These are phyloP conservation scores for Parthenolecanium corni DNA, from an alignment of 2,888 invertebrate genomes.

Conservation along the genomic window DNA sequence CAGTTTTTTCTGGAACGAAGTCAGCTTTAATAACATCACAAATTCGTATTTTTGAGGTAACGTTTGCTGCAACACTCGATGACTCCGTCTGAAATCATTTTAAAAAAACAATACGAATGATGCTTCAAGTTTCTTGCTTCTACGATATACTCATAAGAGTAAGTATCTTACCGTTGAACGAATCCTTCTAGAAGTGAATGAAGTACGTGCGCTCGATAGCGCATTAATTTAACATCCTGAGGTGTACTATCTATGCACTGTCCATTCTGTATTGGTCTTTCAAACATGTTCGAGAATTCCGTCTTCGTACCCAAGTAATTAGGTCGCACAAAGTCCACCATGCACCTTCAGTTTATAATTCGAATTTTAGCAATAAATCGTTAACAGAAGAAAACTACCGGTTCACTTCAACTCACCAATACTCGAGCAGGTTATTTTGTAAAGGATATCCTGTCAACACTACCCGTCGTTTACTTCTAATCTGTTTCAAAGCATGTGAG, in stretches of 20 bases:
- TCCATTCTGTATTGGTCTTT: constrained; percentile 94
- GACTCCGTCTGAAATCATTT: constrained; percentile 68
- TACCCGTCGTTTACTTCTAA: constrained; percentile 83
- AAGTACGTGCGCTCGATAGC: constrained; percentile 88
- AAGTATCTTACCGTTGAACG: constrained; percentile 62
- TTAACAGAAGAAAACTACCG: background rate
- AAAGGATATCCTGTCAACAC: constrained; percentile 96
- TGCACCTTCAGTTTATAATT: constrained; percentile 46
- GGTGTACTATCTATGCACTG: constrained; percentile 95
- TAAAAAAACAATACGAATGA: background rate
- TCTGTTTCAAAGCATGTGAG: constrained; percentile 86
- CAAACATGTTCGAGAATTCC: constrained; percentile 98
- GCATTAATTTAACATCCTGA: constrained; percentile 84
- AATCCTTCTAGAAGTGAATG: constrained; percentile 90
- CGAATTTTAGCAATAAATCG: background rate
- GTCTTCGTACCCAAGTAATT: constrained; percentile 93
- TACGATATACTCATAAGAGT: too few relatives aligned
- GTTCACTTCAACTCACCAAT: constrained; percentile 49
- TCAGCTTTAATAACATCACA: constrained; percentile 81
- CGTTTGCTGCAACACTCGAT: constrained; percentile 81
- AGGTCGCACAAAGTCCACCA: constrained; percentile 97
- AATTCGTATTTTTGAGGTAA: constrained; percentile 91
- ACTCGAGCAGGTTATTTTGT: constrained; percentile 91
- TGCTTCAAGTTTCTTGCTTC: too few relatives aligned
- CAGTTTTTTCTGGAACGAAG: constrained; percentile 74